Conservation (phyloP, 2,888 invertebrate species). For the Tetragnatha montana region DNA sequence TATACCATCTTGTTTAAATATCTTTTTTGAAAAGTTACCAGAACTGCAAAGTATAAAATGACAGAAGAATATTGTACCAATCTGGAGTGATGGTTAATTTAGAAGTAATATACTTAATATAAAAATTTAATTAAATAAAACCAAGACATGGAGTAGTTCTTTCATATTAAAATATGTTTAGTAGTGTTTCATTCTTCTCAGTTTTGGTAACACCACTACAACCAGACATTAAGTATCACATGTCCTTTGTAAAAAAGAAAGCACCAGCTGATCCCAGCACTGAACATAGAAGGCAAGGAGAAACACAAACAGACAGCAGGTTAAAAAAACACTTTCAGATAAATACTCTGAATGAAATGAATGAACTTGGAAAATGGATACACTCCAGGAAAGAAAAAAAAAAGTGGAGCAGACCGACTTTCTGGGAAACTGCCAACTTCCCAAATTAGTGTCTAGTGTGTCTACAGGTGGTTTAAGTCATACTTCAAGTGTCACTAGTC, state of each 20-base stretch:
- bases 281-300: not conserved
- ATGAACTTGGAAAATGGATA: slow-evolving; percentile 24
- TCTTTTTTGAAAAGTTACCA: too few relatives aligned
- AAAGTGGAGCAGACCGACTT: slow-evolving; percentile 35
- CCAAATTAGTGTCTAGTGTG: slow-evolving; percentile 2
- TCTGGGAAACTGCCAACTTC: slow-evolving; percentile 25
- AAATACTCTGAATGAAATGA: slow-evolving; percentile 27
- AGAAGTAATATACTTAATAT: too few relatives aligned
- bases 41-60: too few relatives aligned
- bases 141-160: too few relatives aligned
- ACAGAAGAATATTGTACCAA: too few relatives aligned
- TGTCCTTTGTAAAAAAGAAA: not conserved
- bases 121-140: too few relatives aligned
- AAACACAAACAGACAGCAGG: not conserved
- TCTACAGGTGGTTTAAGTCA: slow-evolving; percentile 28
- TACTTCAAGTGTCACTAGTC: not conserved
- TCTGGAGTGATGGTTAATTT: too few relatives aligned
- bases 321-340: not conserved
- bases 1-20: too few relatives aligned
- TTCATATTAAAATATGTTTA: too few relatives aligned
- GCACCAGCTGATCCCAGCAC: not conserved
- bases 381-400: slow-evolving; percentile 37
- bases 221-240: not conserved
- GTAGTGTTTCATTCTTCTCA: not conserved
- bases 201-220: not conserved